Base-by-base conservation (phyloP, 1,140 invertebrate genomes). In the Plectus sambesii region DNA sequence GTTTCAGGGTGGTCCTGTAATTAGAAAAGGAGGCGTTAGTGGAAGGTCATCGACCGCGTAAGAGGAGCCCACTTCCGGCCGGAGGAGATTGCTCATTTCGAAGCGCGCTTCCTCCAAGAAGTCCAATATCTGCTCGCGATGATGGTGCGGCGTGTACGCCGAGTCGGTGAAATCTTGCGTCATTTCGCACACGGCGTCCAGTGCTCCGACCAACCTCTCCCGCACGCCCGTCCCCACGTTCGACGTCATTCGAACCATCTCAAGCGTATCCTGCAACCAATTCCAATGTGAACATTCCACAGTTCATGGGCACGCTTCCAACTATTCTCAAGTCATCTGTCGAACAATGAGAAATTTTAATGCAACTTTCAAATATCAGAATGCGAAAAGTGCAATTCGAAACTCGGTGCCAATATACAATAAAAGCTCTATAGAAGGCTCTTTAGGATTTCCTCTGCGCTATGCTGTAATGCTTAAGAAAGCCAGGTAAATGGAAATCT, bases 161-260 rank as follows among this genome's bases (percentile, higher is more conserved):
- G 90, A 97, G 73, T 99, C 92, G 8, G 93, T 98, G 73, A 98
- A 98, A 72, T 98, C 93, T 59, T 94, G 88, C 43, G 87, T 92
- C 60, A 87, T 80, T 72, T 98, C 92, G 25, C 90, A 80, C 17
- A 96, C 80, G 27, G 83, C 80, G 47, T 94, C 87, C 59, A 96
- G 77, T 24, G 86, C 84, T 53, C 78, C 69, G 0, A 81, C 79
- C 17, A 97, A 75, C 22, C 85, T 81, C 43, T 71, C 72, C 45
- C 71, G 64, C 27, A 69, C 61, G 20, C 62, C 63, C 51, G 63
- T 59, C 43, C 66, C 59, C 49, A 69, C 47, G 54, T 60, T 24
- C 44, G 56, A 62, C 3, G 78, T 79, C 70, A 84, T 78, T 56
- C 82, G 75, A n/a, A 80, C 82, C 70, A 85, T 80, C 69, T 89